Percentiles rank a stretch among this genome's conserved stretches.
These are phyloP conservation scores for Nomada hirtipes DNA, from an alignment of 2,888 invertebrate genomes.

Conservation along the genomic window DNA sequence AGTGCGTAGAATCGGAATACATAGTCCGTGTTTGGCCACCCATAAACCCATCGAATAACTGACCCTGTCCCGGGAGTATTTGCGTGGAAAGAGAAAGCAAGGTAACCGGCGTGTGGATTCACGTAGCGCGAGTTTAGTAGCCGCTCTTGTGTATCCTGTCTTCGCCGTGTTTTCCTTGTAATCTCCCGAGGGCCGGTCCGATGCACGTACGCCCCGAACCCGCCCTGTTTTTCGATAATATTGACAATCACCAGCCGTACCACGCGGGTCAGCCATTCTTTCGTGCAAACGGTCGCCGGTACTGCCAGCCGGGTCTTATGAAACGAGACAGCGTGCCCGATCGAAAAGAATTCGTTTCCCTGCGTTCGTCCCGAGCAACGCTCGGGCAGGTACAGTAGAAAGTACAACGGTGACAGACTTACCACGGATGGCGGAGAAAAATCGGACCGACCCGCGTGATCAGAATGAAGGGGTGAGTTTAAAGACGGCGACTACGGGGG, in stretches of 20 bases:
- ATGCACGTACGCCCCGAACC: constrained; percentile 55
- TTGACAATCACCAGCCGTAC: neutral
- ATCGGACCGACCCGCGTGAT: constrained; percentile 61
- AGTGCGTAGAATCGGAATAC: constrained; percentile 11
- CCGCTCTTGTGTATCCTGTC: constrained; percentile 60
- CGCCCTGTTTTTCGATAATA: neutral
- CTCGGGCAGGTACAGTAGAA: neutral
- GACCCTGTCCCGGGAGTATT: constrained; percentile 56
- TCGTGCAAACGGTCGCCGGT: neutral
- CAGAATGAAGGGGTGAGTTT: constrained; percentile 49
- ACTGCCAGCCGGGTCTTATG: too few relatives aligned
- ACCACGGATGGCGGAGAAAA: constrained; percentile 37
- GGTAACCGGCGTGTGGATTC: constrained; percentile 58
- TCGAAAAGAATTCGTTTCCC: too few relatives aligned
- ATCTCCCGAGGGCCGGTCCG: constrained; percentile 58
- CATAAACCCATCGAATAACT: constrained; percentile 62
- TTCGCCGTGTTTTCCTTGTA: constrained; percentile 67
- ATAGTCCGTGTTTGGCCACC: constrained; percentile 51
- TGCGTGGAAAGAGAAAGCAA: constrained; percentile 36
- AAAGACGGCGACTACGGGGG: constrained; percentile 32
- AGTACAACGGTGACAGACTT: constrained; percentile 12
- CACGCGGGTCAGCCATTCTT: neutral
- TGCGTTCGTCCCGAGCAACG: too few relatives aligned
- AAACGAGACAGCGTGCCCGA: too few relatives aligned
- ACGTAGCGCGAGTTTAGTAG: constrained; percentile 61